Base-by-base conservation (phyloP, 2,888 invertebrate genomes). In the Acanthacorydalis orientalis region DNA sequence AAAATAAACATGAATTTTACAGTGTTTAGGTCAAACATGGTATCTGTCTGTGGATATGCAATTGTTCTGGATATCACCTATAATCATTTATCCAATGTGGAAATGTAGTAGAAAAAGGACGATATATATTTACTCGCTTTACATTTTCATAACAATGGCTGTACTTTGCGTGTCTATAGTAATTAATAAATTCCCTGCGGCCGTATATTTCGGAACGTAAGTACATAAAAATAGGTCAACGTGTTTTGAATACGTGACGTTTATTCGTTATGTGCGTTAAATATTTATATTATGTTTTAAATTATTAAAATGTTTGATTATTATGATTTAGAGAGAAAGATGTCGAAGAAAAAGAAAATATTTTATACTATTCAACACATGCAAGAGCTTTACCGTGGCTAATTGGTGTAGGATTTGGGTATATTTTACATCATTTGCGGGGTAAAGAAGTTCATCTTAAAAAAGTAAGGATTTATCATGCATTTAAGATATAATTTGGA, bases 311-410 rank as follows among this genome's bases (percentile, higher is more conserved):
- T 43, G 7, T 41, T 23, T 23, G 6, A 23, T 23, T 23, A 23
- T 23, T 23, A 23, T 23, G 23, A 2, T 44, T 33, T 34, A 44
- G 44, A 23, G 31, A 16, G 3, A 31, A 34, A 35, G 44, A 44
- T 15, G 35, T 44, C 15, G 11, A 12, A n/a, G 11, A 14, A 40
- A 23, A 40, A 31, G 40, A 46, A 11, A 46, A 16, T 40, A 15
- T 9, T 14, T 48, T 52, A 33, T 56, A 56, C 33, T 50, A 51
- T 31, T 53, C 55, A n/a, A 53, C 55, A n/a, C 56, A 57, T 45
- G 49, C 54, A 10, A 51, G 56, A 35, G 47, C 55, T 39, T 48
- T 51, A 23, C 49, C 54, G 23, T 57, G 55, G 54, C 49, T 57
- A 31, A 49, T 55, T 35, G 58, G 58, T 9, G 46, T 54, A 31